Evolutionary conservation across 1,140 invertebrate species (phyloP).

Genomic region (Piezodorus guildinii): DNA sequence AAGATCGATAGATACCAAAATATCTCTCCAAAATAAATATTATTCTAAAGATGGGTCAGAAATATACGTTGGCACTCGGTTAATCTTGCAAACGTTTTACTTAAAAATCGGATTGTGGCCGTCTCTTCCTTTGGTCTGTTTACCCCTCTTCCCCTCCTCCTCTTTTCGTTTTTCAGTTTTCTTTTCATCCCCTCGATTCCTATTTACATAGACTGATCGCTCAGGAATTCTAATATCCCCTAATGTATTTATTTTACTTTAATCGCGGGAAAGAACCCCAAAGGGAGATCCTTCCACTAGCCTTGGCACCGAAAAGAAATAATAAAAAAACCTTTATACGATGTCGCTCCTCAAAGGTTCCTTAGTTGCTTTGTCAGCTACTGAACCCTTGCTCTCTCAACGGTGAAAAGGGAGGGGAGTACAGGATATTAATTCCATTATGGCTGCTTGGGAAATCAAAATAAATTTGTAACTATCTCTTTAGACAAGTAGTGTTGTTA

Average conservation of each 20-base stretch:
- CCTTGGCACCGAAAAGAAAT: too few species aligned
- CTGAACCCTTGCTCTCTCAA: not conserved
- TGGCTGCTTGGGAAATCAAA: too few species aligned
- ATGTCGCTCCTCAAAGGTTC: not conserved
- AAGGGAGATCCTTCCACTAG: not conserved
- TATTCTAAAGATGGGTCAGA: too few species aligned
- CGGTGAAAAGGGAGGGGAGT: not conserved
- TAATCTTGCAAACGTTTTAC: not conserved
- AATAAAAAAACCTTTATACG: too few species aligned
- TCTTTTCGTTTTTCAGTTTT: not conserved
- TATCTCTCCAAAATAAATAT: too few species aligned
- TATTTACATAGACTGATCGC: not conserved
- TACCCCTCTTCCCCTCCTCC: not conserved
- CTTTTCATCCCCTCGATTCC: not conserved
- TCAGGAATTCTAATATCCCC: not conserved
- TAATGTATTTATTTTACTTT: not conserved
- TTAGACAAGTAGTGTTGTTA: too few species aligned
- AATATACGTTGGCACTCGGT: too few species aligned
- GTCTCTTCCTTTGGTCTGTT: not conserved
- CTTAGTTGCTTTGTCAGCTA: not conserved
- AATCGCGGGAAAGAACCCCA: not conserved
- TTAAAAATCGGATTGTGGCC: not conserved
- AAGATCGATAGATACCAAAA: too few species aligned
- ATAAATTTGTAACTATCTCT: too few species aligned
- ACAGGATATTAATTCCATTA: slow-evolving; percentile 10